Evolutionary conservation across 2,113 vertebrate species (phyloP).

Genomic region (Heterotis niloticus): DNA sequence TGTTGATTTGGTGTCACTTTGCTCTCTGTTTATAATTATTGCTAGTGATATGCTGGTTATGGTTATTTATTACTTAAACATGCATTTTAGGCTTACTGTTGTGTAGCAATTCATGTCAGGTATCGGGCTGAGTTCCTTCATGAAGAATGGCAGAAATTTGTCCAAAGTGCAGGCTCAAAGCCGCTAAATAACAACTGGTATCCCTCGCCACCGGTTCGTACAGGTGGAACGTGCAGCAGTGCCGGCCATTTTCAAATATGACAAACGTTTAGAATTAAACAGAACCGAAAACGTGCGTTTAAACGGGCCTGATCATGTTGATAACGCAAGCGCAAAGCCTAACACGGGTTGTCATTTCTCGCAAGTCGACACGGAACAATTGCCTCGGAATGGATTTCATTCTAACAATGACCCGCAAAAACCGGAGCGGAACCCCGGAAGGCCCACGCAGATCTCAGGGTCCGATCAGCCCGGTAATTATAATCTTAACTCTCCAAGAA

Average conservation of each 20-base stretch:
- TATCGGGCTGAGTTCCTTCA: neutral
- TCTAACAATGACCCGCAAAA: conserved; percentile 18
- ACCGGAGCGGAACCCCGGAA: neutral
- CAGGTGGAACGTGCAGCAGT: too few relatives aligned
- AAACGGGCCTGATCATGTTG: neutral
- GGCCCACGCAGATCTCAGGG: conserved; percentile 9
- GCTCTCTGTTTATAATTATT: neutral
- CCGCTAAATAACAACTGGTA: too few relatives aligned
- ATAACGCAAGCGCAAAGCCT: neutral
- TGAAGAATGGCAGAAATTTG: too few relatives aligned
- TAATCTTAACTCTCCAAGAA: conserved; percentile 23
- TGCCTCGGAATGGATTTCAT: conserved; percentile 13
- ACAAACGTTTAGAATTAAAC: too few relatives aligned
- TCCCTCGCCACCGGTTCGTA: too few relatives aligned
- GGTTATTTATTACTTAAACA: neutral
- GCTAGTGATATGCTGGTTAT: neutral
- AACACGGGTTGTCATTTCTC: neutral
- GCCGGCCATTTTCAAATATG: too few relatives aligned
- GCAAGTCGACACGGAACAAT: conserved; percentile 6
- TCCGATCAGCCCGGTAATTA: conserved; percentile 19
- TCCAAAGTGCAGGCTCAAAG: too few relatives aligned
- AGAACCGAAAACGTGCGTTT: neutral
- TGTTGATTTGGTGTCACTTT: neutral
- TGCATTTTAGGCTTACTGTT: neutral
- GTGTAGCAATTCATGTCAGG: neutral